A percentile compares a stretch with the other conserved stretches of the same genome.
phyloP scores from a whole-genome alignment of 2,113 vertebrate genomes.

The Myotis brandtii region DNA sequence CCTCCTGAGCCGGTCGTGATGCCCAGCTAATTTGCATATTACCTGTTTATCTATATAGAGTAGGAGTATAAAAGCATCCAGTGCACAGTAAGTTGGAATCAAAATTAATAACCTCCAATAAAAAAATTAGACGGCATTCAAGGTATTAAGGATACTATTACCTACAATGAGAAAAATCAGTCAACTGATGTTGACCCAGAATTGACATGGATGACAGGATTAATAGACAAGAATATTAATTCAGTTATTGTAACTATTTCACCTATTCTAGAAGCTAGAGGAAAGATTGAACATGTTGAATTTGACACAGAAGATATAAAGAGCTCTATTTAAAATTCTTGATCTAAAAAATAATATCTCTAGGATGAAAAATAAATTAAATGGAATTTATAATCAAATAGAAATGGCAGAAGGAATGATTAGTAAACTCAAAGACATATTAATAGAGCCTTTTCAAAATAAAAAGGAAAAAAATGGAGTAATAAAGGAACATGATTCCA shows the following conservation, averaged over 20 bases:
- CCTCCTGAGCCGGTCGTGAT: too few relatives aligned
- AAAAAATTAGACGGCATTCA: neutral
- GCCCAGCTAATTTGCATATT: too few relatives aligned
- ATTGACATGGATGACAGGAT: neutral
- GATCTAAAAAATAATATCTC: neutral
- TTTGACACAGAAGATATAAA: neutral
- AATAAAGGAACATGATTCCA: neutral
- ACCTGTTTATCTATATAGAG: too few relatives aligned
- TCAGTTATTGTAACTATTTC: neutral
- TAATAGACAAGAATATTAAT: neutral
- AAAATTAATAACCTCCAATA: neutral
- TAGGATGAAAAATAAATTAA: neutral
- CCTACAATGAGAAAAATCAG: neutral
- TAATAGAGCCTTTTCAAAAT: neutral
- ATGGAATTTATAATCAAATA: neutral
- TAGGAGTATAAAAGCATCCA: neutral
- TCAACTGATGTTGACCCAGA: neutral
- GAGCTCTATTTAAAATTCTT: neutral
- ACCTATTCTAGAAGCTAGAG: neutral
- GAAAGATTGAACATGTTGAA: neutral
- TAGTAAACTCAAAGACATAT: neutral
- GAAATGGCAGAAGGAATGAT: neutral
- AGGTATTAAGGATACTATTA: neutral
- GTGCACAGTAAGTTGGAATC: neutral
- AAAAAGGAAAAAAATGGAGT: neutral